phyloP scores from a whole-genome alignment of 2,888 invertebrate genomes.

The Lamellibrachia columna region DNA sequence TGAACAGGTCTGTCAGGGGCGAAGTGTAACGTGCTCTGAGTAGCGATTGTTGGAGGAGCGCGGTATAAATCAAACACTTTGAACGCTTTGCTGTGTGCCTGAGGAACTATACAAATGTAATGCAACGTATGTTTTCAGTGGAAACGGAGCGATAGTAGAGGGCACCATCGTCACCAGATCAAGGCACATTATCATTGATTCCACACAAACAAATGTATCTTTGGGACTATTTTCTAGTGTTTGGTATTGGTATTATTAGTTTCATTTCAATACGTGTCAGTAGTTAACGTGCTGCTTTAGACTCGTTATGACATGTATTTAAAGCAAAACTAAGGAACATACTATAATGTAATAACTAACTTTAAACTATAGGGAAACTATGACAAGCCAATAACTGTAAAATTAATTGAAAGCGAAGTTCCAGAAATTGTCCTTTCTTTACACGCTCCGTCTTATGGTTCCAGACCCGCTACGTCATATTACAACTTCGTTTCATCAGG shows the following conservation, averaged over 20 bases:
- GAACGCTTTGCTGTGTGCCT: too few relatives aligned
- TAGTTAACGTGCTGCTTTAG: not conserved
- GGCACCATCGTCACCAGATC: constrained; percentile 26
- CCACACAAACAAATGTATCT: constrained; percentile 3
- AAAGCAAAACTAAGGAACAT: not conserved
- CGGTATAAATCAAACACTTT: too few relatives aligned
- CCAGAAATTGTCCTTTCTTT: not conserved
- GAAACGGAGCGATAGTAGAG: constrained; percentile 25
- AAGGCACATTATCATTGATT: constrained; percentile 27
- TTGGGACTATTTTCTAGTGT: not conserved
- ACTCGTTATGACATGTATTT: not conserved
- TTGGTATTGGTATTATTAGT: not conserved
- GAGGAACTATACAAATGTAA: not conserved
- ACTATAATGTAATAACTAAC: too few relatives aligned
- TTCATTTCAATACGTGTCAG: not conserved
- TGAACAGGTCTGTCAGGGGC: too few relatives aligned
- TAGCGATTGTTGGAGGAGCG: too few relatives aligned
- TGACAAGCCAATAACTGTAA: too few relatives aligned
- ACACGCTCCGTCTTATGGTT: not conserved
- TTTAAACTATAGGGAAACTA: too few relatives aligned
- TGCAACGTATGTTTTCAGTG: not conserved
- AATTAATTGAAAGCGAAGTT: too few relatives aligned
- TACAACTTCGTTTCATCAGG: constrained; percentile 46
- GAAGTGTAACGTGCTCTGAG: too few relatives aligned
- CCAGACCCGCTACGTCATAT: constrained; percentile 51